phyloP scores from a whole-genome alignment of 2,113 vertebrate species.

The Carassius auratus region DNA sequence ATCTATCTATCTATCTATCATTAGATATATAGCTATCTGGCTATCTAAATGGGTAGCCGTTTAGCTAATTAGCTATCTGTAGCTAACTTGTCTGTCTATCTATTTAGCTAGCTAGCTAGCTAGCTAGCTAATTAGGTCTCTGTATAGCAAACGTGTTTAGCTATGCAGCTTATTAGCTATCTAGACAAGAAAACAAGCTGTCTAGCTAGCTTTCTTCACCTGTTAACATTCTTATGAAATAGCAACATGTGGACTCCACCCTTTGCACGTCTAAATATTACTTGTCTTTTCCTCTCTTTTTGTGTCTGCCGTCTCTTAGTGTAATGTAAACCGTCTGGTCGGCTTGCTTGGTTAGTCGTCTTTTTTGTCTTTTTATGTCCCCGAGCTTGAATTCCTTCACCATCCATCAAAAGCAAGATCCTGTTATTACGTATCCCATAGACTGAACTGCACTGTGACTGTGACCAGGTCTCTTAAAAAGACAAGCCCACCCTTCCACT shows the following conservation, averaged over 20 bases:
- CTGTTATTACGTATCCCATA: slow-evolving; percentile 1
- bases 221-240: not conserved
- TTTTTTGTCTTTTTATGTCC: slow-evolving; percentile 42
- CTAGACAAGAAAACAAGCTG: not conserved
- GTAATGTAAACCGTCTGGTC: slow-evolving; percentile 47
- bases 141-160: not conserved
- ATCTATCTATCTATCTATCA: not conserved
- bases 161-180: not conserved
- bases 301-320: slow-evolving; percentile 27
- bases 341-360: slow-evolving; percentile 24
- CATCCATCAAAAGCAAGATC: slow-evolving; percentile 15
- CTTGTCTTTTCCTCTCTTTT: slow-evolving; percentile 43
- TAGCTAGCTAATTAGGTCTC: not conserved
- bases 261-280: slow-evolving; percentile 50
- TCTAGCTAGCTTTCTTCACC: slow-evolving; percentile 6
- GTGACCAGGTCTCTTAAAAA: slow-evolving; percentile 61
- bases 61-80: not conserved
- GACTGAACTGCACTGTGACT: slow-evolving; percentile 69
- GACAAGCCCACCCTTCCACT: slow-evolving; percentile 44
- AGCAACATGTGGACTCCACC: slow-evolving; percentile 38
- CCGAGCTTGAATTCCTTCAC: slow-evolving; percentile 22
- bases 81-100: not conserved
- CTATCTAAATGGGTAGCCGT: not conserved
- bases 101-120: not conserved
- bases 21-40: not conserved